Evolutionary conservation across 1,140 invertebrate species (phyloP).

Genomic region (Spodoptera frugiperda): DNA sequence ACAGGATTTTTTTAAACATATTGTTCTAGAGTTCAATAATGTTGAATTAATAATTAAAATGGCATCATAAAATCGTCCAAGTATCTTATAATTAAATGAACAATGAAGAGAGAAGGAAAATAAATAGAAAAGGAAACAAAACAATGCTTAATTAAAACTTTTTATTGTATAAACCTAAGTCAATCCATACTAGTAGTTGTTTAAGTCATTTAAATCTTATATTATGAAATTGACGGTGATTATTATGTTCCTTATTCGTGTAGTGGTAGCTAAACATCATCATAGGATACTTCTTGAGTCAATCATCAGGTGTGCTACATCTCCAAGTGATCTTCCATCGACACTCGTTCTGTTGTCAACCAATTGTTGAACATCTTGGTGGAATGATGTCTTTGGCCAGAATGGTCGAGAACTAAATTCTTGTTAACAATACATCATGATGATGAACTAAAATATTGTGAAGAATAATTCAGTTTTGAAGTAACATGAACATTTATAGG

Average conservation of each 20-base stretch:
- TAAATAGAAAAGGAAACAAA: not conserved
- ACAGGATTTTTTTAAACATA: too few species aligned
- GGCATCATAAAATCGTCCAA: too few species aligned
- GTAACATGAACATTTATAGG: not conserved
- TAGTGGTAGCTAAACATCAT: slow-evolving; percentile 37
- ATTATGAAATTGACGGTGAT: slow-evolving; percentile 13
- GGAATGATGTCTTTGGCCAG: too few species aligned
- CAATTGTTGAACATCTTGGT: not conserved
- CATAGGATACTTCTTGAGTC: slow-evolving; percentile 17
- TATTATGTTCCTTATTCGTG: not conserved
- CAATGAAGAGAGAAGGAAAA: too few species aligned
- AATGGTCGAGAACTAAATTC: not conserved
- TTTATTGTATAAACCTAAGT: slow-evolving; percentile 30
- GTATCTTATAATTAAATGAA: too few species aligned
- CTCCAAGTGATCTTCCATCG: not conserved
- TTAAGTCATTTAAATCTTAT: slow-evolving; percentile 9
- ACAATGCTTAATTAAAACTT: slow-evolving; percentile 25
- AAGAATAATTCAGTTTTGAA: not conserved
- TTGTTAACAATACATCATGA: slow-evolving; percentile 7
- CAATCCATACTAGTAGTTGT: slow-evolving; percentile 19
- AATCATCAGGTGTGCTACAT: slow-evolving; percentile 10
- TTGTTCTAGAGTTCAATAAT: too few species aligned
- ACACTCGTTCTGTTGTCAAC: not conserved
- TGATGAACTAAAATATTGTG: not conserved
- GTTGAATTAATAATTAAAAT: too few species aligned